Evolutionary conservation across 2,113 vertebrate genomes (phyloP), one percentile per base, ranked within the genome.

Genomic region (Tyto alba): DNA sequence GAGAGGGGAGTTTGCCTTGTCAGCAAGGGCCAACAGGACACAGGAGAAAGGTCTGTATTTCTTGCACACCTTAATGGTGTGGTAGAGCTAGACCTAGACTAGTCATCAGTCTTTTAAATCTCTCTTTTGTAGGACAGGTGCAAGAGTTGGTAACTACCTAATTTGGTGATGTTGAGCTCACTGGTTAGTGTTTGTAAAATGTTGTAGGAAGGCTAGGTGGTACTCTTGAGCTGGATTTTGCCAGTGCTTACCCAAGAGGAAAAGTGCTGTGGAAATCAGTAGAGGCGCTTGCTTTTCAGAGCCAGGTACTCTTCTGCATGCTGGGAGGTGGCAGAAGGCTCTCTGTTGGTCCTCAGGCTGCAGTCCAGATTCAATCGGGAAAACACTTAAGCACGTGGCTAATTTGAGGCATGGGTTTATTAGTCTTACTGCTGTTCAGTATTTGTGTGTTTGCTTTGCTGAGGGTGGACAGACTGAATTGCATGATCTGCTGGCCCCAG

Each of bases 201-300:
- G 83, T 59, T 84, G 80, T 32, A 63, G 68, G 80, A 80, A 96
- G 92, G 95, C 93, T 97, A 96, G 96, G 95, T 95, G 95, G 96
- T 95, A 96, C 96, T 96, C 96, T 96, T 95, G 95, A 96, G 96
- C 96, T 96, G 93, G 92, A 34, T 95, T 96, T 94, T 95, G 86
- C 77, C 88, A 90, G 0, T 60, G 86, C 84, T 92, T 84, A 53
- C 80, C 79, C 83, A 90, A 86, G 83, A 89, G 76, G 30, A 90
- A 71, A 72, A 81, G 43, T 23, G 50, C 69, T 52, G 62, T 71
- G 60, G 64, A 63, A 87, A 72, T 62, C 27, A 16, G 47, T 40
- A 56, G 74, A 85, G 76, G 7, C 19, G 8, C 34, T 90, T 38
- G 72, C 56, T 82, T 11, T 75, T 76, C n/a, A 34, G 38, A 76